A percentile compares a stretch with the other conserved stretches of the same genome.
phyloP scores from a whole-genome alignment of 2,888 invertebrate species.

The Lysandra coridon region DNA sequence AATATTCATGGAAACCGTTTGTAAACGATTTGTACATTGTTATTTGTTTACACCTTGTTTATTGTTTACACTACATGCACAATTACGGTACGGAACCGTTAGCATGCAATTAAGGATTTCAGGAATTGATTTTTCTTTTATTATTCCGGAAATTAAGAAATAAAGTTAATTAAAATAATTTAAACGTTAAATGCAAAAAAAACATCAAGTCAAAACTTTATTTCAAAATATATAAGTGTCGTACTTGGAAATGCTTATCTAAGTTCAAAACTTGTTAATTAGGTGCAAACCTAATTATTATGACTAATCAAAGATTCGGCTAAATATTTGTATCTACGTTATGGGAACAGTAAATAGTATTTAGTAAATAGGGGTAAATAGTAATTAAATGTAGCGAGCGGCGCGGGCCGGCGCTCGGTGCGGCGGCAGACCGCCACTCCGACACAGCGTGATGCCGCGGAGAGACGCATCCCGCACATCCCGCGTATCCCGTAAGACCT shows the following conservation, averaged over 20 bases:
- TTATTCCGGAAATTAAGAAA: neutral
- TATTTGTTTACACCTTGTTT: neutral
- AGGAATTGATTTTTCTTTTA: neutral
- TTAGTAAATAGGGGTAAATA: slow-evolving; percentile 31
- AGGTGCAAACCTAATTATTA: neutral
- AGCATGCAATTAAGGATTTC: neutral
- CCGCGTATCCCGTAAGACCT: slow-evolving; percentile 36
- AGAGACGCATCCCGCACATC: slow-evolving; percentile 60
- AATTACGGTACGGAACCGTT: neutral
- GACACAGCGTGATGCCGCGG: slow-evolving; percentile 57
- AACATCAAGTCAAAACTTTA: neutral
- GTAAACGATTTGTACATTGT: slow-evolving; percentile 11
- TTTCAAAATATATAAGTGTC: neutral
- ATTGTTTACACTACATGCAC: neutral
- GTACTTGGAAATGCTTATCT: neutral
- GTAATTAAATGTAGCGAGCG: slow-evolving; percentile 55
- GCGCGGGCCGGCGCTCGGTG: slow-evolving; percentile 34
- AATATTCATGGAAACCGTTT: slow-evolving; percentile 8
- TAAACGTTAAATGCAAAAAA: neutral
- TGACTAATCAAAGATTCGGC: neutral
- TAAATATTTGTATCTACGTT: neutral
- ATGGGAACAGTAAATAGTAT: slow-evolving; percentile 31
- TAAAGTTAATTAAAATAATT: neutral
- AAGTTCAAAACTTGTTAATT: neutral
- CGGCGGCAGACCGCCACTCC: slow-evolving; percentile 59